These are phyloP conservation scores for Tragelaphus oryx DNA, from an alignment of 2,797 vertebrate species.

Conservation along the genomic window DNA sequence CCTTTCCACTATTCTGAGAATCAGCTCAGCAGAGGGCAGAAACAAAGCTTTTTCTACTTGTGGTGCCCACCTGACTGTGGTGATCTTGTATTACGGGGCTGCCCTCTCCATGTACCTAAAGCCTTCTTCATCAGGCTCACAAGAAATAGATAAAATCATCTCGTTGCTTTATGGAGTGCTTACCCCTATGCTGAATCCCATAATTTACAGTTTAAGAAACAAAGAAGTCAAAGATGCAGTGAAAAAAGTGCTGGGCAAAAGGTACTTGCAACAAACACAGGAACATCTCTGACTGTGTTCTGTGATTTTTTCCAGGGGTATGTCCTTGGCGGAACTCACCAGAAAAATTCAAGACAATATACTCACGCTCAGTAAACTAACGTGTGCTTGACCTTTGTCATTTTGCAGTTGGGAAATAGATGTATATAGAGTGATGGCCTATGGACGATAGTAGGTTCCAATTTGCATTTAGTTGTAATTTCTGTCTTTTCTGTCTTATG, in stretches of 20 bases:
- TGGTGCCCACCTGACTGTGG: constrained; percentile 72
- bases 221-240: constrained; percentile 71
- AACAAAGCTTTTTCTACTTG: constrained; percentile 75
- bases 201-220: constrained; percentile 78
- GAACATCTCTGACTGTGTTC: neutral
- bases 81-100: constrained; percentile 69
- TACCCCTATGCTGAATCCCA: constrained; percentile 74
- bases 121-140: constrained; percentile 55
- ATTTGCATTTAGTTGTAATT: neutral
- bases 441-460: neutral
- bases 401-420: neutral
- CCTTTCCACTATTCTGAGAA: constrained; percentile 61
- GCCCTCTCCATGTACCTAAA: constrained; percentile 72
- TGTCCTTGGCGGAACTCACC: neutral
- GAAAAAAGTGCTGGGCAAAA: constrained; percentile 51
- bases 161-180: constrained; percentile 70
- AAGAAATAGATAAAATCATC: constrained; percentile 66
- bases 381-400: neutral
- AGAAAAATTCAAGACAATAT: neutral
- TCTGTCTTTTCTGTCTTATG: neutral
- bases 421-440: neutral
- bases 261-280: neutral
- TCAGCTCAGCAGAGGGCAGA: constrained; percentile 62
- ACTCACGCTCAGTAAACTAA: neutral
- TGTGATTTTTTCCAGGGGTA: neutral